These are phyloP conservation scores for Volucella inflata DNA, from an alignment of 2,888 invertebrate genomes.

Conservation along the genomic window DNA sequence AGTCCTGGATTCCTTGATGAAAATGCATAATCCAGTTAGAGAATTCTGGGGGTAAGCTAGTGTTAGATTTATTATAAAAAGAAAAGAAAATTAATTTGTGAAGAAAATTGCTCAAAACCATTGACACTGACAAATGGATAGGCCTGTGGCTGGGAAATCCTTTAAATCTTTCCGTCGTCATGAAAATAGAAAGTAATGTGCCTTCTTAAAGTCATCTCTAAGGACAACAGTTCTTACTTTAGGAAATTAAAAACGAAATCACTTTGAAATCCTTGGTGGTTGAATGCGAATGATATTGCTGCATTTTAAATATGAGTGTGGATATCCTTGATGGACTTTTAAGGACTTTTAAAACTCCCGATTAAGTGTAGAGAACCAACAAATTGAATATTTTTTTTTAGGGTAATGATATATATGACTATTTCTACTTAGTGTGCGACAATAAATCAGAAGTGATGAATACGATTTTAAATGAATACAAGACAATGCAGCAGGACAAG, in stretches of 20 bases:
- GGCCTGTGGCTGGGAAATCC: constrained; percentile 6
- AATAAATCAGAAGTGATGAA: constrained; percentile 20
- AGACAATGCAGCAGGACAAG: neutral
- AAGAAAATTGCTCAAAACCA: constrained; percentile 1
- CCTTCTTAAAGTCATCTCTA: neutral
- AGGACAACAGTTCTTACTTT: constrained; percentile 46
- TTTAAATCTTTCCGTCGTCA: neutral
- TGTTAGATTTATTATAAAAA: neutral
- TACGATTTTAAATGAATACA: constrained; percentile 5
- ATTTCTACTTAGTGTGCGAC: constrained; percentile 12
- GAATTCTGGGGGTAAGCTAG: constrained; percentile 58
- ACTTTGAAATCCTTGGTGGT: neutral
- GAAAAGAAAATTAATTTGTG: neutral
- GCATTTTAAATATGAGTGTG: constrained; percentile 33
- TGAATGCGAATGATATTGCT: constrained; percentile 4
- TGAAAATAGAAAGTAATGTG: neutral
- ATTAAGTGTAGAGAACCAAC: too few relatives aligned
- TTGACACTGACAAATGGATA: constrained; percentile 56
- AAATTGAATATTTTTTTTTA: neutral
- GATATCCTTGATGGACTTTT: constrained; percentile 14
- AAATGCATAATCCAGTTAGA: too few relatives aligned
- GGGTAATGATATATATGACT: too few relatives aligned
- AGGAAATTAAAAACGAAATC: constrained; percentile 43
- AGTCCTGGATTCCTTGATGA: too few relatives aligned
- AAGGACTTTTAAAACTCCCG: neutral